Conservation (phyloP, 2,797 vertebrate species). For the Gymnocypris eckloni region DNA sequence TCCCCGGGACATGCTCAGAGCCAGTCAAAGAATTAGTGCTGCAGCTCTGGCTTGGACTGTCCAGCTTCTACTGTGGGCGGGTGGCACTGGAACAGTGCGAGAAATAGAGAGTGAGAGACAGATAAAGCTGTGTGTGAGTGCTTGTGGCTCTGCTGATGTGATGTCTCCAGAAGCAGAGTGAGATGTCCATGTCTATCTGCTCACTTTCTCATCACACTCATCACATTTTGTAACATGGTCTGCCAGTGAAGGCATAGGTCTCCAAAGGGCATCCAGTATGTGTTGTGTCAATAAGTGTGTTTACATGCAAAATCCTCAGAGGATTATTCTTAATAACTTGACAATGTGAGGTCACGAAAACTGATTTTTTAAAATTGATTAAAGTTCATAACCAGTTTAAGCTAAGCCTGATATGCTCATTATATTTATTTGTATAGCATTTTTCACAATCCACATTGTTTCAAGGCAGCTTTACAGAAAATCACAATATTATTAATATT, state of each 20-base stretch:
- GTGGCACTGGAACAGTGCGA: conserved; percentile 68
- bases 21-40: conserved; percentile 73
- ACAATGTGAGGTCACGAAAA: neutral
- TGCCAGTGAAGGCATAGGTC: neutral
- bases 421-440: neutral
- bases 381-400: neutral
- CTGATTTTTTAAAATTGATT: neutral
- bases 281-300: neutral
- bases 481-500: neutral
- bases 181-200: conserved; percentile 42
- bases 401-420: neutral
- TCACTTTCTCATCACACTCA: conserved; percentile 3
- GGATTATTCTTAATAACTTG: neutral
- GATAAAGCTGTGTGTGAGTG: conserved; percentile 28
- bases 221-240: conserved; percentile 2
- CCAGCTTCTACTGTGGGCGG: conserved; percentile 75
- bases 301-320: neutral
- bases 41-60: conserved; percentile 70
- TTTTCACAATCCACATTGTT: neutral
- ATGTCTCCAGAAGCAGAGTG: conserved; percentile 41
- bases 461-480: neutral
- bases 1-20: conserved; percentile 71
- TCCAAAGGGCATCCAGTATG: neutral
- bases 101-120: conserved; percentile 37
- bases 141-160: conserved; percentile 4